A percentile compares a stretch with the other conserved stretches of the same genome.
phyloP scores from a whole-genome alignment of 2,113 vertebrate genomes.

The Pygoscelis antarcticus region DNA sequence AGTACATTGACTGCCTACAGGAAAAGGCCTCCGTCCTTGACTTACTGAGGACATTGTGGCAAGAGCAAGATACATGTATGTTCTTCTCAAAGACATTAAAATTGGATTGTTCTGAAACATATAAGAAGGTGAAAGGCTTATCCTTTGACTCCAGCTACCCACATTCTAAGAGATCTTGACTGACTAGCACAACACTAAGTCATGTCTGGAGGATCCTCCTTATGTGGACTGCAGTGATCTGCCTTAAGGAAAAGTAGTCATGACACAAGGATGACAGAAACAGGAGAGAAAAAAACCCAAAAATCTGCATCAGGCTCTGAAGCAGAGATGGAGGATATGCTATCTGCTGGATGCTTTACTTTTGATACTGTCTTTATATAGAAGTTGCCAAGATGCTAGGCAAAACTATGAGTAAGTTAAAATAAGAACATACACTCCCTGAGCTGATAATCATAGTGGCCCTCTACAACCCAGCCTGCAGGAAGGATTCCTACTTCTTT shows the following conservation, averaged over 20 bases:
- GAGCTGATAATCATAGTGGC: not conserved
- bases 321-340: not conserved
- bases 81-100: not conserved
- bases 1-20: not conserved
- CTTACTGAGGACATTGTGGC: not conserved
- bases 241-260: not conserved
- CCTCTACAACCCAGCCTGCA: not conserved
- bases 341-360: not conserved
- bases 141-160: not conserved
- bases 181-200: not conserved
- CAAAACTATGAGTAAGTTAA: not conserved
- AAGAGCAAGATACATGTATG: not conserved
- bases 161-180: not conserved
- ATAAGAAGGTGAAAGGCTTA: not conserved
- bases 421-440: not conserved
- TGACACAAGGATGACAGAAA: not conserved
- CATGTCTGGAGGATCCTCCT: not conserved
- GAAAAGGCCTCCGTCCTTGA: not conserved
- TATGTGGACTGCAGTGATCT: not conserved
- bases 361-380: not conserved
- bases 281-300: not conserved
- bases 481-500: not conserved
- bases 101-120: not conserved
- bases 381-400: not conserved
- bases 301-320: not conserved